Percentiles rank a stretch among this genome's conserved stretches.
Evolutionary conservation across 2,888 invertebrate species (phyloP).

Genomic region (Cephus pygmeus): DNA sequence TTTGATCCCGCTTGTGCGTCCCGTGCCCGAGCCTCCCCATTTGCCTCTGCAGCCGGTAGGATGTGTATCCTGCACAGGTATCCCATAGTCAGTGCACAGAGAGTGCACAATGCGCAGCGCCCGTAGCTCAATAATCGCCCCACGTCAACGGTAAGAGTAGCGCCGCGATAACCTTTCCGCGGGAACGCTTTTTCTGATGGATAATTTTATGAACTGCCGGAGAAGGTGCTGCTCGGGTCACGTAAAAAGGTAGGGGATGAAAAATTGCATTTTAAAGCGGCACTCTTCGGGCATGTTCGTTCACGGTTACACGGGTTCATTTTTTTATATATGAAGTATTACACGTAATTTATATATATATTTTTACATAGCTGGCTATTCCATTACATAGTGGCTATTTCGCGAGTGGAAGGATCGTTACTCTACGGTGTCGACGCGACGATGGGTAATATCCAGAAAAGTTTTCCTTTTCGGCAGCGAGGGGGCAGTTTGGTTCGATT

Average conservation of each 20-base stretch:
- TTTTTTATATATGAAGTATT: neutral
- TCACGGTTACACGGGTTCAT: neutral
- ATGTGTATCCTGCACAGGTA: neutral
- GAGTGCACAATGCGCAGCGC: neutral
- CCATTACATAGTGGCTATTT: neutral
- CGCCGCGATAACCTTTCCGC: neutral
- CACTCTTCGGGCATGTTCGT: neutral
- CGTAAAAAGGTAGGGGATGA: conserved; percentile 27
- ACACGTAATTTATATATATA: neutral
- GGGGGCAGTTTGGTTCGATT: neutral
- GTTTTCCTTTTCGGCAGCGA: neutral
- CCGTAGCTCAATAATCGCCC: neutral
- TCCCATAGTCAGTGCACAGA: neutral
- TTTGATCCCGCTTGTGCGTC: conserved; percentile 17
- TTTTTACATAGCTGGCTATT: neutral
- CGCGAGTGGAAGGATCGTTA: neutral
- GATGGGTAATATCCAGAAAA: neutral
- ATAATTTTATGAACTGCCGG: neutral
- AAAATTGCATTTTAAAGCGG: conserved; percentile 48
- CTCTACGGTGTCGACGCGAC: no score
- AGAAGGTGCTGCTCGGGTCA: neutral
- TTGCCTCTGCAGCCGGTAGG: neutral
- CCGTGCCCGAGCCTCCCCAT: conserved; percentile 14
- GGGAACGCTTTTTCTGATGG: neutral
- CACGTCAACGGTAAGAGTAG: neutral